Base-by-base conservation (phyloP, 2,888 invertebrate species). In the Tetragonisca angustula region DNA sequence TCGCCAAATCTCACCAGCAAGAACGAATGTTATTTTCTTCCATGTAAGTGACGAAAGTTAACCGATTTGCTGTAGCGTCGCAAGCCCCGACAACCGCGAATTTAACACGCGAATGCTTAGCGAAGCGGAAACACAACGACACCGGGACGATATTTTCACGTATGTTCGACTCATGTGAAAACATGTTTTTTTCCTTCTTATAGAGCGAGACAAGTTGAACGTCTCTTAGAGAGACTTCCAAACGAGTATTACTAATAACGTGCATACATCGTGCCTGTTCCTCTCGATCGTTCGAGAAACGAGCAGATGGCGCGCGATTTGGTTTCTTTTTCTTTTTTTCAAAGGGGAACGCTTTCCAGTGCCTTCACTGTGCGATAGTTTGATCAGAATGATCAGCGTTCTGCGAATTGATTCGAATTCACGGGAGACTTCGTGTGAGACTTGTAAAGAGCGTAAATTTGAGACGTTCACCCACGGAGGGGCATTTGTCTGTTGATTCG, bases 91-190 rank as follows among this genome's bases (percentile, higher is more conserved):
- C 79, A 74, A 73, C 72, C 84, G 79, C 79, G 54, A 79, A 86
- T 88, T 70, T 72, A 65, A 9, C 76, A 56, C 80, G 80, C 87
- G 84, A 88, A 81, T 68, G 79, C 75, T 88, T 86, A 76, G 79
- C 27, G 54, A 78, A 70, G 49, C 83, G 85, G 76, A 85, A 86
- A 77, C 70, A 65, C 80, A 70, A 59, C 70, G 76, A 79, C 79
- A 50, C 65, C 68, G 75, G 69, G n/a, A 79, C 87, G 59, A 84
- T 81, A 81, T 76, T 81, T 76, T 67, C 72, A 69, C 75, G 83
- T 83, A 83, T n/a, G 83, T 83, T 83, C 80, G 85, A 70, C 32
- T 73, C 64, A 69, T 79, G 77, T 65, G 80, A 83, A 83, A 76
- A 76, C 67, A 3, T 61, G 27, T 27, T 27, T 27, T 61, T 52